These are phyloP conservation scores for Acronicta alni DNA, from an alignment of 2,888 invertebrate genomes.

Conservation along the genomic window DNA sequence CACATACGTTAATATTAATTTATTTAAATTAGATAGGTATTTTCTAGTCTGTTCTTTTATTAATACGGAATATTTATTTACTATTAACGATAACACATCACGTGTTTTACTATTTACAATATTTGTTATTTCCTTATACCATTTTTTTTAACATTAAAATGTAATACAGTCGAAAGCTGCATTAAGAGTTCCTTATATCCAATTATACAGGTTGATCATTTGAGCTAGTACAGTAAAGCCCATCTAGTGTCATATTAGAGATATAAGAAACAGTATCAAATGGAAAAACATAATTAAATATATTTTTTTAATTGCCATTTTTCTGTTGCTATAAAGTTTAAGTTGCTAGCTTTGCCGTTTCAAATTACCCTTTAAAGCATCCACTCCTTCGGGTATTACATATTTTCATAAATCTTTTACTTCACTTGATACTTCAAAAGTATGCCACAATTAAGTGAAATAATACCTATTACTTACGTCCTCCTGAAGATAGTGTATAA, in stretches of 20 bases:
- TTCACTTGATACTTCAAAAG: constrained; percentile 30
- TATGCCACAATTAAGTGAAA: constrained; percentile 36
- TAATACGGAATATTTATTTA: constrained; percentile 9
- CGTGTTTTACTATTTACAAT: constrained; percentile 38
- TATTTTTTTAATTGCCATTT: too few relatives aligned
- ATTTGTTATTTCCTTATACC: constrained; percentile 20
- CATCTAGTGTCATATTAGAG: too few relatives aligned
- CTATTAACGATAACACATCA: constrained; percentile 9
- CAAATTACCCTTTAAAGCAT: not conserved
- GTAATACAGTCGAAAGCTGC: constrained; percentile 20
- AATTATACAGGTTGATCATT: too few relatives aligned
- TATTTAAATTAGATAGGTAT: constrained; percentile 4
- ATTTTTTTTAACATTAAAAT: constrained; percentile 19
- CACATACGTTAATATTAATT: constrained; percentile 1
- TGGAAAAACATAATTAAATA: too few relatives aligned
- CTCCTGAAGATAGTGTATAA: constrained; percentile 46
- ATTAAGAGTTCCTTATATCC: not conserved
- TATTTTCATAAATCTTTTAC: constrained; percentile 15
- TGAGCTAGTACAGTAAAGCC: too few relatives aligned
- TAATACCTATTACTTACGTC: constrained; percentile 46
- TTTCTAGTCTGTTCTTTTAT: constrained; percentile 25
- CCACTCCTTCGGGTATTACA: not conserved
- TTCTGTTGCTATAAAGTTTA: too few relatives aligned
- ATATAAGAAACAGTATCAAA: too few relatives aligned
- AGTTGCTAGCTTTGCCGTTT: too few relatives aligned